These are phyloP conservation scores for Kryptolebias ocellatus DNA, from an alignment of 2,797 vertebrate genomes.

Conservation along the genomic window DNA sequence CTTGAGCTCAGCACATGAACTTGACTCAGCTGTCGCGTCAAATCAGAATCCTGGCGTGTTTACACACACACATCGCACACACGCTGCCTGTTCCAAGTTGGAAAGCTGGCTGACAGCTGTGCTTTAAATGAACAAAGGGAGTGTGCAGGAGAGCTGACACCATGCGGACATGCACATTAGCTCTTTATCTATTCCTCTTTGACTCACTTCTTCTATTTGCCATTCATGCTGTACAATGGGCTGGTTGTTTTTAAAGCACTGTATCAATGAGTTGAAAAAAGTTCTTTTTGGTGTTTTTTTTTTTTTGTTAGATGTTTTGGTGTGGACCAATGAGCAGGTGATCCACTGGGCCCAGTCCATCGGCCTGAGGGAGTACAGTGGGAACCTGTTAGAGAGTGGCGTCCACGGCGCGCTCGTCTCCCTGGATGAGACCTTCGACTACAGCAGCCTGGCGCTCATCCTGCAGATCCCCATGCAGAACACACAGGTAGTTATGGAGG, in stretches of 20 bases:
- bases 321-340: conserved; percentile 85
- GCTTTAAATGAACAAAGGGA: conserved; percentile 79
- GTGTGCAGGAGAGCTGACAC: conserved; percentile 73
- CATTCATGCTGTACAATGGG: background rate
- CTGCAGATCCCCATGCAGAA: conserved; percentile 97
- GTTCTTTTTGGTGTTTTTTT: background rate
- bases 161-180: conserved; percentile 65
- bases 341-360: conserved; percentile 93
- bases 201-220: background rate
- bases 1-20: conserved; percentile 78
- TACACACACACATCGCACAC: conserved; percentile 43
- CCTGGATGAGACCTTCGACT: conserved; percentile 94
- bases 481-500: conserved; percentile 86
- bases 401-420: conserved; percentile 91
- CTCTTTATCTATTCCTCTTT: conserved; percentile 47
- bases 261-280: background rate
- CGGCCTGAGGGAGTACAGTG: conserved; percentile 91
- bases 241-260: background rate
- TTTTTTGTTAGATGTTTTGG: conserved; percentile 74
- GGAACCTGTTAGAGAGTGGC: conserved; percentile 90
- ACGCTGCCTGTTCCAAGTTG: conserved; percentile 74
- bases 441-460: conserved; percentile 92
- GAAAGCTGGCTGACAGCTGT: conserved; percentile 79
- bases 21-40: conserved; percentile 79
- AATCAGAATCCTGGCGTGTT: conserved; percentile 68